Evolutionary conservation across 2,113 vertebrate genomes (phyloP).

Genomic region (Oreochromis spilurus): DNA sequence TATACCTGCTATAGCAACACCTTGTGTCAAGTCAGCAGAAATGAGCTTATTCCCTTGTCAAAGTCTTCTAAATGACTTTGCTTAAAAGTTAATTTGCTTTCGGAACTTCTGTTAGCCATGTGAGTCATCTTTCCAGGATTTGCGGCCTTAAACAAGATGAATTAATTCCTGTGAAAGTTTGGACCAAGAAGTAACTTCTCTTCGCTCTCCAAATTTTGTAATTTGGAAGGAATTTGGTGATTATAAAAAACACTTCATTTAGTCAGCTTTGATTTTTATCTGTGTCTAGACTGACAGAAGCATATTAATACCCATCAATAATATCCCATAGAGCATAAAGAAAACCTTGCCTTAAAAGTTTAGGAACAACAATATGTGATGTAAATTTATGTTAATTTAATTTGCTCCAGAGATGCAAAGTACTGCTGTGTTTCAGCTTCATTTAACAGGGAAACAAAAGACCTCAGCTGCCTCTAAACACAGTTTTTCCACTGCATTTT

Average conservation of each 20-base stretch:
- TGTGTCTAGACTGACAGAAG: constrained; percentile 7
- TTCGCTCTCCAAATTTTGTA: not conserved
- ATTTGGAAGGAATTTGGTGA: not conserved
- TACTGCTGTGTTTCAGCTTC: constrained; percentile 45
- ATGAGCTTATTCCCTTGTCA: not conserved
- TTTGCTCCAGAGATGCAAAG: constrained; percentile 32
- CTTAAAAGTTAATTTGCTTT: not conserved
- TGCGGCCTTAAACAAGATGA: not conserved
- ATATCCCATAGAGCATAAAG: constrained; percentile 22
- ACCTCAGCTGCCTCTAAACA: not conserved
- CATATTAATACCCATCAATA: constrained; percentile 39
- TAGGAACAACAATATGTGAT: constrained; percentile 34
- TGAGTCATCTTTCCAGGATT: not conserved
- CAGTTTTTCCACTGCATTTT: not conserved
- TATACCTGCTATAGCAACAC: not conserved
- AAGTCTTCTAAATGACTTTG: not conserved
- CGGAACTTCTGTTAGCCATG: not conserved
- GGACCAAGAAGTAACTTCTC: not conserved
- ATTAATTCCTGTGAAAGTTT: not conserved
- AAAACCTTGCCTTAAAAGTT: not conserved
- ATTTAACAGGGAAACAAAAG: constrained; percentile 57
- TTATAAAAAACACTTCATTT: not conserved
- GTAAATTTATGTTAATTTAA: constrained; percentile 59
- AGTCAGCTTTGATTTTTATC: constrained; percentile 3
- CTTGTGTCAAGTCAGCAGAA: not conserved